phyloP scores from a whole-genome alignment of 1,140 invertebrate genomes.

The Lanistes nyassanus region DNA sequence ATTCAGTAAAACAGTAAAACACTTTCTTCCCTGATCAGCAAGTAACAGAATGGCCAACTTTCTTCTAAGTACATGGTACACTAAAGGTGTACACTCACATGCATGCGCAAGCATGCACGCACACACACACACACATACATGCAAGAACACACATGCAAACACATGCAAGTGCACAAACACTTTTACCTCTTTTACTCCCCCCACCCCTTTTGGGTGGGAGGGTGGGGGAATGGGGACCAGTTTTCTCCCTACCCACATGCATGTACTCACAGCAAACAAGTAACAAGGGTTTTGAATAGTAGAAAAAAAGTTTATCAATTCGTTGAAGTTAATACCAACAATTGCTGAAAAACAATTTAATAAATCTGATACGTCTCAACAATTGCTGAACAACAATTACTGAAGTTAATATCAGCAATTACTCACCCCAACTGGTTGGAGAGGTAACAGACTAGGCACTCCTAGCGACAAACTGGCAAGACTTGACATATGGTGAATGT shows the following conservation, averaged over 20 bases:
- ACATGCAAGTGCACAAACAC: too few species aligned
- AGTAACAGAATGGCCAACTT: too few species aligned
- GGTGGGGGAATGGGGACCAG: too few species aligned
- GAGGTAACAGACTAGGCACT: slow-evolving; percentile 22
- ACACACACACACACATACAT: neutral
- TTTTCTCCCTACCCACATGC: neutral
- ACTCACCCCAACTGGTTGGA: slow-evolving; percentile 20
- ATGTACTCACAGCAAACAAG: neutral
- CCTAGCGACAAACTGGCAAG: slow-evolving; percentile 20
- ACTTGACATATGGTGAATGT: slow-evolving; percentile 10
- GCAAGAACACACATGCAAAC: too few species aligned
- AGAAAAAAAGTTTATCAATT: neutral
- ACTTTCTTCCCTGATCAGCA: too few species aligned
- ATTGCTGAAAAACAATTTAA: neutral
- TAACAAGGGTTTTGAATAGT: neutral
- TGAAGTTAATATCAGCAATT: neutral
- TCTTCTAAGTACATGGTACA: too few species aligned
- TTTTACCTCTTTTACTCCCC: too few species aligned
- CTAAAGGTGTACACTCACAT: neutral
- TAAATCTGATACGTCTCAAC: neutral
- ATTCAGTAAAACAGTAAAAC: too few species aligned
- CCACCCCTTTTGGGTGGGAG: too few species aligned
- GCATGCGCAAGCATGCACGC: neutral
- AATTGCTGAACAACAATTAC: neutral
- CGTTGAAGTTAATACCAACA: neutral